Evolutionary conservation across 2,888 invertebrate species (phyloP), one percentile per base, ranked within the genome.

Genomic region (Rhodophaea formosa): DNA sequence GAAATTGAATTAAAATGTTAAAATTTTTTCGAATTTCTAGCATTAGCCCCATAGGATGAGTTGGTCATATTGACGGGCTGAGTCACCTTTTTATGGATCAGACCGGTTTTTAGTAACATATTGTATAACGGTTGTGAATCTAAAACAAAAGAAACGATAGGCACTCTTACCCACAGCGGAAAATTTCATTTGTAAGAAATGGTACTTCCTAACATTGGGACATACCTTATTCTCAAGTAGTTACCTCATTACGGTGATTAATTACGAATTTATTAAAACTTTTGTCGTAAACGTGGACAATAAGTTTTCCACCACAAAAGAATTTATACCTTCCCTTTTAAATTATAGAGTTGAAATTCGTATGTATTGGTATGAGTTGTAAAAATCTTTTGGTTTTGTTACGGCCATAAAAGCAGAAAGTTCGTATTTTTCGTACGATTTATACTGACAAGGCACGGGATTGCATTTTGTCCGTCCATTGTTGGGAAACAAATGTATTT

Each of bases 381-480:
- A 49, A 56, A 29, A 49, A 42, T 42, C 49, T 56, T 56, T 56
- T 23, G 47, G 47, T 49, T 42, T 12, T 10, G n/a, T 8, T 15
- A 15, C 49, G 53, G 73, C 66, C 74, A 78, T 82, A 83, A 84
- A 84, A 68, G 76, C 64, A 69, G 64, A 76, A 80, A 86, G 78
- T 86, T 84, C 77, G 79, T 82, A 86, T 84, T 86, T 84, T 80
- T 80, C 72, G 69, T 66, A 70, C 72, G 79, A 88, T 88, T 89
- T 86, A 89, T 80, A 72, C 65, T 73, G 88, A 88, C 88, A 84
- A 69, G 80, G 72, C 88, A 88, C 86, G 87, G 68, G 61, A 86
- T 82, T 84, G 79, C 80, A 80, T 86, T 86, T 80, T 81, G 80
- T 82, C 64, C 58, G 62, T 53, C 68, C 72, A 81, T 84, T 86